Conservation (phyloP, 2,888 invertebrate genomes). For the Drosophila colorata region DNA sequence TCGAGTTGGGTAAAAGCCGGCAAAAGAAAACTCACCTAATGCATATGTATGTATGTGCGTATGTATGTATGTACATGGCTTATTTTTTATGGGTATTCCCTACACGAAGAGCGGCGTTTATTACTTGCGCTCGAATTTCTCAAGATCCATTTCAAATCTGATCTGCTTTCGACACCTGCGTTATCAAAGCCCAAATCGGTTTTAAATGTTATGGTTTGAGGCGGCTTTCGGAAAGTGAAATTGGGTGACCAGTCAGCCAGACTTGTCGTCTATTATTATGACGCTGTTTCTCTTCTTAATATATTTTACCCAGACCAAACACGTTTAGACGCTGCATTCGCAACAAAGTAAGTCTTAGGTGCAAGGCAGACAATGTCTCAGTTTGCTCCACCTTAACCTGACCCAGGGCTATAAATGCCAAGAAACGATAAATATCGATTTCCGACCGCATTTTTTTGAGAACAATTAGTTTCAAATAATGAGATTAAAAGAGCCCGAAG, state of each 20-base stretch:
- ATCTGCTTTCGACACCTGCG: conserved; percentile 26
- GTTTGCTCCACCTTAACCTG: not conserved
- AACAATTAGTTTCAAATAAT: not conserved
- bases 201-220: conserved; percentile 32
- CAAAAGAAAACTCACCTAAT: conserved; percentile 45
- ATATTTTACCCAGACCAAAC: conserved; percentile 10
- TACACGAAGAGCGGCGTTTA: not conserved
- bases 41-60: conserved; percentile 41
- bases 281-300: conserved; percentile 7
- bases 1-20: conserved; percentile 41
- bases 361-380: too few species aligned
- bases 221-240: conserved; percentile 51
- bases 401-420: not conserved
- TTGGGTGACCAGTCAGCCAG: conserved; percentile 10
- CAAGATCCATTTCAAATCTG: conserved; percentile 12
- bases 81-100: conserved; percentile 16
- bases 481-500: not conserved
- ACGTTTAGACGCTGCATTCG: not conserved
- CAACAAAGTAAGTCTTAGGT: not conserved
- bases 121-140: not conserved
- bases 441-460: not conserved
- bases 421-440: conserved; percentile 13
- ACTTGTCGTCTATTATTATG: conserved; percentile 7
- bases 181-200: conserved; percentile 44
- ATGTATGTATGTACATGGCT: not conserved